These are phyloP conservation scores for Apodemus agrarius DNA, from an alignment of 2,797 vertebrate genomes.

Conservation along the genomic window DNA sequence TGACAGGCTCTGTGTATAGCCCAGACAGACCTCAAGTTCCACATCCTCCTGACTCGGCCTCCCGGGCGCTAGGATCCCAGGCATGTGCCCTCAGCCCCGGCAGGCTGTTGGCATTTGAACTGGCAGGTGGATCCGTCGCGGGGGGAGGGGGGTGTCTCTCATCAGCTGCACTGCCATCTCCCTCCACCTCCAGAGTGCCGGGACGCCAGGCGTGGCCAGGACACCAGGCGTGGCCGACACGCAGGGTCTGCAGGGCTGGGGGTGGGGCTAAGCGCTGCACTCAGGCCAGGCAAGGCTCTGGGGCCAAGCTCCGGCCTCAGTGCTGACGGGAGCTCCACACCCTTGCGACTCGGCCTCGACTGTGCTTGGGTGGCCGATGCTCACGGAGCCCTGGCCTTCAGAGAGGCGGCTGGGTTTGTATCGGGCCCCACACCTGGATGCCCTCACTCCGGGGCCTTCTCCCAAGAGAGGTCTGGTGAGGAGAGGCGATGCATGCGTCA, in stretches of 20 bases:
- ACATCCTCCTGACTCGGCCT: not conserved
- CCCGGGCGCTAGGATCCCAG: not conserved
- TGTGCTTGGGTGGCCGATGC: not conserved
- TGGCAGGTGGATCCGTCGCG: too few species aligned
- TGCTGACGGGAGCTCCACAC: not conserved
- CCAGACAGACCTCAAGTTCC: not conserved
- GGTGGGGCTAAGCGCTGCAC: not conserved
- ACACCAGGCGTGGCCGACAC: too few species aligned
- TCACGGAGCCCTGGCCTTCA: not conserved
- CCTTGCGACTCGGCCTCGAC: not conserved
- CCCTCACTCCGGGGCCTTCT: not conserved
- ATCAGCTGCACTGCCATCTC: too few species aligned
- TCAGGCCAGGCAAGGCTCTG: not conserved
- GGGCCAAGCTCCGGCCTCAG: not conserved
- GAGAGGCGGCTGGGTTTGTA: fast-evolving
- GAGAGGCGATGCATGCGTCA: not conserved
- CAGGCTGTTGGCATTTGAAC: not conserved
- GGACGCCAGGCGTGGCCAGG: not conserved
- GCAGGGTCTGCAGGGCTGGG: not conserved
- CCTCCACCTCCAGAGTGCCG: not conserved
- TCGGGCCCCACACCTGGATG: not conserved
- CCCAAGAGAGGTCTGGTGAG: not conserved
- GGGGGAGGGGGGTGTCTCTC: too few species aligned
- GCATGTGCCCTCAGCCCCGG: not conserved
- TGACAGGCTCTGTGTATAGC: not conserved